A percentile compares a stretch with the other conserved stretches of the same genome.
Evolutionary conservation across 2,113 vertebrate genomes (phyloP).

Genomic region (Pteropus alecto): DNA sequence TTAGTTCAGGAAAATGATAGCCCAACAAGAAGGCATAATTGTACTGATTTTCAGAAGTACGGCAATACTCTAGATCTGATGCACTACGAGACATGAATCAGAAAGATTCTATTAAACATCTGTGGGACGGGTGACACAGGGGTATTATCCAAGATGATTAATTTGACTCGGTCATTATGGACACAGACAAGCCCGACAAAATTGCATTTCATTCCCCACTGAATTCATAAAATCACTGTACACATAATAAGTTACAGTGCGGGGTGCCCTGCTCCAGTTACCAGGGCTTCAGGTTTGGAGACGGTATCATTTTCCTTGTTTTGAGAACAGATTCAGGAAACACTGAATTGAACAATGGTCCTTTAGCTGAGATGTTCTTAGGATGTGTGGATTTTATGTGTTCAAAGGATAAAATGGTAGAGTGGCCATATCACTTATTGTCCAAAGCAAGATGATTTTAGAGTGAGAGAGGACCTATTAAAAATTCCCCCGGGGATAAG

Average conservation of each 20-base stretch:
- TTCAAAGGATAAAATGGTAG: neutral
- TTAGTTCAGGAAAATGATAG: constrained; percentile 89
- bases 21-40: constrained; percentile 94
- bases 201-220: constrained; percentile 94
- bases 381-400: neutral
- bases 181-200: constrained; percentile 94
- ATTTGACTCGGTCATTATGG: constrained; percentile 97
- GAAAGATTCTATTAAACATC: constrained; percentile 98
- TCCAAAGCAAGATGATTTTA: neutral
- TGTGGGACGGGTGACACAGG: constrained; percentile 93
- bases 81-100: constrained; percentile 92
- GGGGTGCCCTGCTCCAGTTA: constrained; percentile 71
- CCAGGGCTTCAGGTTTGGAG: constrained; percentile 75
- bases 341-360: neutral
- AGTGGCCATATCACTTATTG: neutral
- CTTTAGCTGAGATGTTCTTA: neutral
- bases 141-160: constrained; percentile 97
- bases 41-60: constrained; percentile 94
- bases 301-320: constrained; percentile 59
- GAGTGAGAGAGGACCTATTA: neutral
- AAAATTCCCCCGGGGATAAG: neutral
- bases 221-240: constrained; percentile 86
- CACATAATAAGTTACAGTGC: constrained; percentile 77
- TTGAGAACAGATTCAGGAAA: constrained; percentile 44
- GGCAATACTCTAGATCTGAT: constrained; percentile 92